These are phyloP conservation scores for Onychorhynchus coronatus DNA, from an alignment of 2,113 vertebrate genomes.

Conservation along the genomic window DNA sequence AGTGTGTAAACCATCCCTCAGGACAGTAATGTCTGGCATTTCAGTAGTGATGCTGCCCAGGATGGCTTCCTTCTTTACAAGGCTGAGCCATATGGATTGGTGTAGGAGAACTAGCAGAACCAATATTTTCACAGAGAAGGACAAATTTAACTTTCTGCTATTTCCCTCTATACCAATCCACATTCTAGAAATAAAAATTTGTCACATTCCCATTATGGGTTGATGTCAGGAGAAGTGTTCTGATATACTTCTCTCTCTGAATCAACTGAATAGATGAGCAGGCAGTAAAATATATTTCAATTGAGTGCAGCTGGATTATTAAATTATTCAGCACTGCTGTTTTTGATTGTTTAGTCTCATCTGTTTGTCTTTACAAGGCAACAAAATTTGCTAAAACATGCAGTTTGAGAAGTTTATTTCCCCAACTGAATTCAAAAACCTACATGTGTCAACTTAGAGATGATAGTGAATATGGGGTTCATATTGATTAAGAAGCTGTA, in stretches of 20 bases:
- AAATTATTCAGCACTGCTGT: neutral
- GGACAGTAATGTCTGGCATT: constrained; percentile 19
- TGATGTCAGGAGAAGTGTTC: neutral
- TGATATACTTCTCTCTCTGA: neutral
- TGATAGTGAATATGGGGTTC: neutral
- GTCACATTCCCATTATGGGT: neutral
- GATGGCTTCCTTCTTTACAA: constrained; percentile 62
- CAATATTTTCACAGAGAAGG: constrained; percentile 81
- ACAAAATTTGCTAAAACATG: neutral
- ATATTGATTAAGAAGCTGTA: neutral
- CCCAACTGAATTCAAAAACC: neutral
- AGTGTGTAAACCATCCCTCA: constrained; percentile 43
- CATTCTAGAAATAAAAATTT: constrained; percentile 30
- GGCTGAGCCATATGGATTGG: constrained; percentile 76
- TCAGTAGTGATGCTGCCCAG: constrained; percentile 39
- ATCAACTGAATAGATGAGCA: neutral
- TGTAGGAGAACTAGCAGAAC: constrained; percentile 85
- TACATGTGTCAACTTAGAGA: neutral
- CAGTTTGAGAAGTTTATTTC: neutral
- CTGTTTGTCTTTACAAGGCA: neutral
- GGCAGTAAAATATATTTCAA: neutral
- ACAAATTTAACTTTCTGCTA: constrained; percentile 87
- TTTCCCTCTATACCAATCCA: constrained; percentile 85
- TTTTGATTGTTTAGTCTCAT: neutral
- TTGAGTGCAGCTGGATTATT: neutral